These are phyloP conservation scores for Tadarida brasiliensis DNA, from an alignment of 2,797 vertebrate species.

Conservation along the genomic window DNA sequence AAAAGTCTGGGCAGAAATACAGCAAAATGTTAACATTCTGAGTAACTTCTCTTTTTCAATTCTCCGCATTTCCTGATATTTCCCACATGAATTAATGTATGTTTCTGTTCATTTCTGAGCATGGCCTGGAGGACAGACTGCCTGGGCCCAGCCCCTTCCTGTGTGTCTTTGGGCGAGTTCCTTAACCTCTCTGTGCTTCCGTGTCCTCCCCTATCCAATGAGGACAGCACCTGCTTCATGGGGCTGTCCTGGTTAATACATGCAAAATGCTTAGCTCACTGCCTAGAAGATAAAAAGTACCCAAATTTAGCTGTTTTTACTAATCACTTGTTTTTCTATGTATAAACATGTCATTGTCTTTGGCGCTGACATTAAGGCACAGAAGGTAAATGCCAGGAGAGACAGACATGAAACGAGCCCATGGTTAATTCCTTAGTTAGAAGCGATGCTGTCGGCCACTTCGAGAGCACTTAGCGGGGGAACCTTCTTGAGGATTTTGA, in stretches of 20 bases:
- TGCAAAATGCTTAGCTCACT: not conserved
- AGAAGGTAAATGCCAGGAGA: not conserved
- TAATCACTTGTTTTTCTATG: not conserved
- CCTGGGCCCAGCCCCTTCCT: not conserved
- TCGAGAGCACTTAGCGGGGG: not conserved
- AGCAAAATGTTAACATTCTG: not conserved
- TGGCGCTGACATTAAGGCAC: not conserved
- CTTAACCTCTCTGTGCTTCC: not conserved
- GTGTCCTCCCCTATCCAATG: not conserved
- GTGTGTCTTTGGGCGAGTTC: not conserved
- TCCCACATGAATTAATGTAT: rapidly evolving
- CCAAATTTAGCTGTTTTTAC: not conserved
- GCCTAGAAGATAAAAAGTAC: not conserved
- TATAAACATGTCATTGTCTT: not conserved
- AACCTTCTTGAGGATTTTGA: not conserved
- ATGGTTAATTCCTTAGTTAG: not conserved
- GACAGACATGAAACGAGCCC: not conserved
- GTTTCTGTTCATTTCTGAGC: not conserved
- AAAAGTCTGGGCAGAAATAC: not conserved
- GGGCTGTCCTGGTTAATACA: not conserved
- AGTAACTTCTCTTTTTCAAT: not conserved
- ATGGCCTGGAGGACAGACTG: not conserved
- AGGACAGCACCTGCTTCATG: not conserved
- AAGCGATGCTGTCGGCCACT: rapidly evolving
- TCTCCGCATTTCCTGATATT: not conserved